These are phyloP conservation scores for Rhabdomys dilectus DNA, from an alignment of 2,113 vertebrate species.

Conservation along the genomic window DNA sequence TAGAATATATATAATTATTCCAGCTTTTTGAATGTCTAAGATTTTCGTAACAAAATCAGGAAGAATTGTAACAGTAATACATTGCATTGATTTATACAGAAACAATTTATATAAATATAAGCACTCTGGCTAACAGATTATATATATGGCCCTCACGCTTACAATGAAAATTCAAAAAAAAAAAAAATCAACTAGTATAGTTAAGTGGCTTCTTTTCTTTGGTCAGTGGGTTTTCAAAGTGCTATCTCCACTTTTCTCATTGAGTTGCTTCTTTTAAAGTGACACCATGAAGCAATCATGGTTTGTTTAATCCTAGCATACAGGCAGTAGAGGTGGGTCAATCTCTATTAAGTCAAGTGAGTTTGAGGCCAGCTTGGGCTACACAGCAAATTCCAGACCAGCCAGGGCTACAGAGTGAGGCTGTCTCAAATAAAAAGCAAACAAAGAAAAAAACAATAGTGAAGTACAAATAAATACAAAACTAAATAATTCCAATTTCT, in stretches of 20 bases:
- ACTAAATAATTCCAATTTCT: constrained; percentile 47
- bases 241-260: not conserved
- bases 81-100: constrained; percentile 4
- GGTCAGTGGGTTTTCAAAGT: constrained; percentile 20
- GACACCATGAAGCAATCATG: not conserved
- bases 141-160: not conserved
- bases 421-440: not conserved
- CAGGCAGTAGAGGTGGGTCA: not conserved
- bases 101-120: not conserved
- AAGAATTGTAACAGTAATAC: constrained; percentile 1
- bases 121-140: constrained; percentile 10
- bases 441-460: not conserved
- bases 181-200: not conserved
- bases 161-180: constrained; percentile 28
- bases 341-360: not conserved
- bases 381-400: not conserved
- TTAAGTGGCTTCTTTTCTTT: constrained; percentile 43
- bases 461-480: constrained; percentile 61
- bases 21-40: constrained; percentile 40
- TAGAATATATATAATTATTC: not conserved
- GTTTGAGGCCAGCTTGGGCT: not conserved
- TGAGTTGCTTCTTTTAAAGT: not conserved
- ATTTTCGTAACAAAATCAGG: constrained; percentile 51
- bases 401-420: not conserved
- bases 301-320: not conserved